A percentile compares a stretch with the other conserved stretches of the same genome.
Evolutionary conservation across 2,888 invertebrate species (phyloP).

Genomic region (Tethea ocularis): DNA sequence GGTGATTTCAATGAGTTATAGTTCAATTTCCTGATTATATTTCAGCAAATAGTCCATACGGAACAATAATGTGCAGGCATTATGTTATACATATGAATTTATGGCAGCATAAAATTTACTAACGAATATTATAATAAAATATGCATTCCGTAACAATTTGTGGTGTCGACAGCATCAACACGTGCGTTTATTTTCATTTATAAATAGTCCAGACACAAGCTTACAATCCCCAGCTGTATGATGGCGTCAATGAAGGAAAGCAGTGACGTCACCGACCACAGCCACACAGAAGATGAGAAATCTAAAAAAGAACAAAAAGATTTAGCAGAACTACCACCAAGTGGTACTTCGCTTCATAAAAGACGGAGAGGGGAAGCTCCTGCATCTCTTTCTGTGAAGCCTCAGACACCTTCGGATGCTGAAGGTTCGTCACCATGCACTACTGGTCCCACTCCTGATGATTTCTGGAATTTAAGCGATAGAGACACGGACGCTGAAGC

Average conservation of each 20-base stretch:
- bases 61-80: conserved; percentile 14
- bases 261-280: conserved; percentile 57
- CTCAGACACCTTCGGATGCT: conserved; percentile 68
- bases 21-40: neutral
- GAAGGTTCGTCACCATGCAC: conserved; percentile 76
- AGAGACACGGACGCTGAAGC: conserved; percentile 61
- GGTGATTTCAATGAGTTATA: neutral
- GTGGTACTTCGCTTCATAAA: conserved; percentile 72
- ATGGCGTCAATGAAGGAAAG: conserved; percentile 72
- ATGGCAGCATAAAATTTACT: conserved; percentile 13
- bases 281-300: conserved; percentile 34
- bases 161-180: conserved; percentile 47
- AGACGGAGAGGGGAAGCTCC: conserved; percentile 75
- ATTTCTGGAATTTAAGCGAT: conserved; percentile 57
- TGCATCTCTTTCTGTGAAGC: conserved; percentile 65
- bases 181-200: conserved; percentile 77
- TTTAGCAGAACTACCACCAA: conserved; percentile 65
- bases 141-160: conserved; percentile 73
- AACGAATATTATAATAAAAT: conserved; percentile 25
- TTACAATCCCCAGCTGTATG: conserved; percentile 38
- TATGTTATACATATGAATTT: conserved; percentile 12
- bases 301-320: conserved; percentile 47
- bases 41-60: neutral
- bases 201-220: conserved; percentile 66
- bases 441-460: conserved; percentile 65